phyloP scores from a whole-genome alignment of 2,113 vertebrate genomes.

The Archilochus colubris region DNA sequence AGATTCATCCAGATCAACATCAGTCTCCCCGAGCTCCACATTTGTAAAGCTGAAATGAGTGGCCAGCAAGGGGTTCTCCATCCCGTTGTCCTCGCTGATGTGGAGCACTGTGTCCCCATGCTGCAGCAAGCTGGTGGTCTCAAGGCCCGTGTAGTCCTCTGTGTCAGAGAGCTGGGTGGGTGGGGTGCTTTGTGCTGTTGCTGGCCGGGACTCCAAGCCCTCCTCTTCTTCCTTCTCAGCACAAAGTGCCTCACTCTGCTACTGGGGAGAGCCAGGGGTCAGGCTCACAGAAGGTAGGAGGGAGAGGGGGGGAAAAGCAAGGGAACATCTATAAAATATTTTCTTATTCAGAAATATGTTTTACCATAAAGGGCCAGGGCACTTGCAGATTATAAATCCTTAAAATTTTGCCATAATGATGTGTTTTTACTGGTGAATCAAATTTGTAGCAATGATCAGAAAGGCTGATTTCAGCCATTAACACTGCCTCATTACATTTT shows the following conservation, averaged over 20 bases:
- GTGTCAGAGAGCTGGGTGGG: constrained; percentile 80
- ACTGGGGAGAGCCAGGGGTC: constrained; percentile 17
- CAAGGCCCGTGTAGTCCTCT: constrained; percentile 84
- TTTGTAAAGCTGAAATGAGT: constrained; percentile 75
- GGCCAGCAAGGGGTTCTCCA: constrained; percentile 90
- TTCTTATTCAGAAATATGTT: neutral
- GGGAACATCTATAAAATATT: neutral
- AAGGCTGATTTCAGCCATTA: neutral
- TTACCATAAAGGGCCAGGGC: neutral
- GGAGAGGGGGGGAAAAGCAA: neutral
- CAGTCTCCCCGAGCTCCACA: constrained; percentile 80
- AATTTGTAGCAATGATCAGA: neutral
- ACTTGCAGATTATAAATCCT: neutral
- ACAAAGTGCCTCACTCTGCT: constrained; percentile 64
- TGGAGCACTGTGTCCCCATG: constrained; percentile 83
- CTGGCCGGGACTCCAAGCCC: constrained; percentile 42
- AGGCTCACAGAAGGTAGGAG: neutral
- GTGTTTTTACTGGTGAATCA: neutral
- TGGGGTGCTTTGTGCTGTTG: constrained; percentile 56
- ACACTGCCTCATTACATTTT: neutral
- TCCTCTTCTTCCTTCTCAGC: constrained; percentile 66
- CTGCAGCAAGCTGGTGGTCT: constrained; percentile 87
- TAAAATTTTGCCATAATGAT: neutral
- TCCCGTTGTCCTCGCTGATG: constrained; percentile 88
- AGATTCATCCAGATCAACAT: constrained; percentile 87